Conservation (phyloP, 2,888 invertebrate species). For the Pharmacophagus antenor region DNA sequence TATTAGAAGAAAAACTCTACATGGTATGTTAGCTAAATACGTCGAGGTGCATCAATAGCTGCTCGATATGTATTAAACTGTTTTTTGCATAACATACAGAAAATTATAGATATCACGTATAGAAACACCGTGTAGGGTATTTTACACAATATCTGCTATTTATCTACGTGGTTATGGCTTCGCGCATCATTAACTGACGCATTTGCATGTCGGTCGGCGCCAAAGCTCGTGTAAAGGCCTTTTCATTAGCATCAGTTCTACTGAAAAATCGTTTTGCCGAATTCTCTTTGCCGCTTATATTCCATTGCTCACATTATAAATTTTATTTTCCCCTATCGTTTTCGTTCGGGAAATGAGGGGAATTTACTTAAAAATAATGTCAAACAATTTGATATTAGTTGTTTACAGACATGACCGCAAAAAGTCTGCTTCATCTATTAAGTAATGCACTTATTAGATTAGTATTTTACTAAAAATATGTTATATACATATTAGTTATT, state of each 20-base stretch:
- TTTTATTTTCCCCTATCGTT: background rate
- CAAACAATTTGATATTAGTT: no score
- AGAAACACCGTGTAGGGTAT: background rate
- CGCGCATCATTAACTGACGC: slow-evolving; percentile 58
- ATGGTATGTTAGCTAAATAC: background rate
- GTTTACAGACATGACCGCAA: no score
- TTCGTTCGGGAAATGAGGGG: no score
- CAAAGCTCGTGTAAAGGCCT: slow-evolving; percentile 78
- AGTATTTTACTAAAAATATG: no score
- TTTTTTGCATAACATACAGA: background rate
- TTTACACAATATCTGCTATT: slow-evolving; percentile 28
- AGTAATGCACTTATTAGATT: no score
- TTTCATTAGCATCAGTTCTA: slow-evolving; percentile 78
- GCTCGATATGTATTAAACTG: background rate
- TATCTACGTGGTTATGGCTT: slow-evolving; percentile 59
- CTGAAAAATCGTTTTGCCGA: slow-evolving; percentile 70
- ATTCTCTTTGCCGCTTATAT: slow-evolving; percentile 38
- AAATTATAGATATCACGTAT: background rate
- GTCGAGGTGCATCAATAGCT: background rate
- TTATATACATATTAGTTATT: no score
- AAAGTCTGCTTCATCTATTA: no score
- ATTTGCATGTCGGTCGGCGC: slow-evolving; percentile 37
- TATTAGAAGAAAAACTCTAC: background rate
- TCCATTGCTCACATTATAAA: slow-evolving; percentile 11
- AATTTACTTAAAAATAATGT: no score